Base-by-base conservation (phyloP, 2,888 invertebrate species). In the Thecocarcelia acutangulata region DNA sequence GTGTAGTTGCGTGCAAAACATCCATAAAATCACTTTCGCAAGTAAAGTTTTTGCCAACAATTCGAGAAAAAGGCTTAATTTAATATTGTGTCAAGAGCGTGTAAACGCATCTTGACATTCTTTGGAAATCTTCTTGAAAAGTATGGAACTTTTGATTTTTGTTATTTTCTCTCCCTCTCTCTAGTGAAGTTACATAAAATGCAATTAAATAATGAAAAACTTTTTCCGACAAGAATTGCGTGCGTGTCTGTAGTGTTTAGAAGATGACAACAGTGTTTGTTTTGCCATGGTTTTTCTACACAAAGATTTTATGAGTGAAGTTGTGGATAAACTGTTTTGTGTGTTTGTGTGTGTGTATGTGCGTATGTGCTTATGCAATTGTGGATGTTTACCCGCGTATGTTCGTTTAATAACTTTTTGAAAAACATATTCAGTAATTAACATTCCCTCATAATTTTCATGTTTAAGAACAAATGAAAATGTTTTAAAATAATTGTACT, bases 61-160 rank as follows among this genome's bases (percentile, higher is more conserved):
- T 63, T 48, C 33, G 13, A 44, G 58, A 28, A 70, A 75, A 76
- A 77, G 63, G 56, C 73, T 77, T 81, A 73, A 81, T 81, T 73
- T 77, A 77, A 73, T 81, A 73, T 69, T 81, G 81, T 69, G 81
- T 77, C 76, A 81, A 81, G 63, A 77, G 75, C 77, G 68, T 77
- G 73, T 61, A 77, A 81, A 77, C 63, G 68, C 81, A 73, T 73
- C 75, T 68, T 73, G 56, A 68, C 61, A 81, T 81, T 76, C 81
- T 54, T 68, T 54, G 77, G 40, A 72, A 69, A 77, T 69, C 56
- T 69, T 68, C 19, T 63, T 77, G 56, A 68, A n/a, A 76, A 70
- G 61, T 63, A 12, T 28, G 59, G 33, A 42, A 21, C 13, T 50
- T 59, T 56, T 46, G 2, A 6, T 48, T 48, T 17, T 52, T 42